A percentile compares a stretch with the other conserved stretches of the same genome.
These are phyloP conservation scores for Leptinotarsa rubiginosa DNA, from an alignment of 2,888 invertebrate species.

Conservation along the genomic window DNA sequence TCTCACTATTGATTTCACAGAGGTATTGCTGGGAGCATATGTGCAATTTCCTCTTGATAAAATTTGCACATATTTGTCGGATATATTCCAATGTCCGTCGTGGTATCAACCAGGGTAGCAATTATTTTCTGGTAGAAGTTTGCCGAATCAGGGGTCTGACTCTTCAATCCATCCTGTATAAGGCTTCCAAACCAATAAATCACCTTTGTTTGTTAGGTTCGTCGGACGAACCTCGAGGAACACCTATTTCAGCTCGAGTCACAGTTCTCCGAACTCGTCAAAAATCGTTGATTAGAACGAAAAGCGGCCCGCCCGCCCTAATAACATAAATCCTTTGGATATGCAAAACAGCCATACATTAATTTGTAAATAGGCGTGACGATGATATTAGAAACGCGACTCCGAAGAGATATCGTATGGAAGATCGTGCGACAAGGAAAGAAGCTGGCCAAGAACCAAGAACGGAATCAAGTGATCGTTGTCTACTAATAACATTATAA, in stretches of 20 bases:
- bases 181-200: not conserved
- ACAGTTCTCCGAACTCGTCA: not conserved
- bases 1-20: too few relatives aligned
- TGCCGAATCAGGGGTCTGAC: too few relatives aligned
- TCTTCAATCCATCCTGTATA: not conserved
- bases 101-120: too few relatives aligned
- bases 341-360: slow-evolving; percentile 64
- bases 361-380: slow-evolving; percentile 64
- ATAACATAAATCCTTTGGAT: slow-evolving; percentile 40
- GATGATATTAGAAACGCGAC: slow-evolving; percentile 60
- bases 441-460: slow-evolving; percentile 30
- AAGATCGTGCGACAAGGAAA: slow-evolving; percentile 7
- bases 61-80: too few relatives aligned
- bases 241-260: not conserved
- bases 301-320: slow-evolving; percentile 8
- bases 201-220: not conserved
- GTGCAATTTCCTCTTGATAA: too few relatives aligned
- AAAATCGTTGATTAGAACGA: slow-evolving; percentile 10
- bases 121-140: too few relatives aligned
- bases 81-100: too few relatives aligned
- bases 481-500: slow-evolving; percentile 60
- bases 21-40: too few relatives aligned
- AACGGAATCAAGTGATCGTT: slow-evolving; percentile 45
- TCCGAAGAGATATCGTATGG: slow-evolving; percentile 60
- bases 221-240: not conserved